phyloP scores from a whole-genome alignment of 2,888 invertebrate genomes.

The Kuschelorhynchus macadamiae region DNA sequence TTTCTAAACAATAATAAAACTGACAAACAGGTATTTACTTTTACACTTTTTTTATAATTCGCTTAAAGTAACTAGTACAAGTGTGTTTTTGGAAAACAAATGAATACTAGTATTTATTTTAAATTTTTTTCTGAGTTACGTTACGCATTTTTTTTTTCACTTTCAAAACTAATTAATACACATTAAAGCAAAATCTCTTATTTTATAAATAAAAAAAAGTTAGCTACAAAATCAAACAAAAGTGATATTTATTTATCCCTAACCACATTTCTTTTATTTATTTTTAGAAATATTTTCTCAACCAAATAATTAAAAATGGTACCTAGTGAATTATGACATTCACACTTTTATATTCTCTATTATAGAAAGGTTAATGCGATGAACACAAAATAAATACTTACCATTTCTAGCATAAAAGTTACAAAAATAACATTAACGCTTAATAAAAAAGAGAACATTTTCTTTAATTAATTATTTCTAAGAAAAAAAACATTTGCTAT shows the following conservation, averaged over 20 bases:
- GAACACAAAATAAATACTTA: too few species aligned
- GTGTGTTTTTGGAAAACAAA: neutral
- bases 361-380: too few species aligned
- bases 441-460: too few species aligned
- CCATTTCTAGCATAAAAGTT: too few species aligned
- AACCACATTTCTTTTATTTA: too few species aligned
- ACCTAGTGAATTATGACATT: too few species aligned
- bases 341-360: too few species aligned
- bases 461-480: too few species aligned
- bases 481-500: too few species aligned
- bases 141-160: neutral
- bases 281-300: too few species aligned
- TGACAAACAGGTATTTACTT: slow-evolving; percentile 3
- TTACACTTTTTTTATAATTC: neutral
- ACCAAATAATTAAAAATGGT: too few species aligned
- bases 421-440: too few species aligned
- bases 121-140: neutral
- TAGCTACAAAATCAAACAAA: slow-evolving; percentile 5
- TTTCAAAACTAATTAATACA: slow-evolving; percentile 13
- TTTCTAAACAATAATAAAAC: slow-evolving; percentile 1
- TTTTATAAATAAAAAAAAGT: slow-evolving; percentile 1
- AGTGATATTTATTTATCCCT: neutral
- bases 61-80: neutral
- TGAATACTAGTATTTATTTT: neutral
- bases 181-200: slow-evolving; percentile 7